These are phyloP conservation scores for Oegoconia quadripuncta DNA, from an alignment of 2,888 invertebrate species.

Conservation along the genomic window DNA sequence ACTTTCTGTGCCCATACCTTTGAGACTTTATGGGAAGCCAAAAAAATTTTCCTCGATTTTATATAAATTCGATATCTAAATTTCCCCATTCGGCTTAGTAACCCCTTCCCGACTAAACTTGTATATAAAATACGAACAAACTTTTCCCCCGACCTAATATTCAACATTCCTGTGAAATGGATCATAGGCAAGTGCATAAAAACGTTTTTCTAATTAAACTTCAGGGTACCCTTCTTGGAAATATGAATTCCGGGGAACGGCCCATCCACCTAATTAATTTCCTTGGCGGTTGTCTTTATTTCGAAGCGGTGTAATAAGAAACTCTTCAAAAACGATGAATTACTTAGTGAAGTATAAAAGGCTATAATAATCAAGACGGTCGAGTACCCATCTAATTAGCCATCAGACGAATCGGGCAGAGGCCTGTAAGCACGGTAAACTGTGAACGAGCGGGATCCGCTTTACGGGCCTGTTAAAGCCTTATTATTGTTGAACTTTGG, in stretches of 20 bases:
- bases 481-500: slow-evolving; percentile 52
- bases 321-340: slow-evolving; percentile 25
- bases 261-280: slow-evolving; percentile 18
- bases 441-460: slow-evolving; percentile 34
- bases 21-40: too few species aligned
- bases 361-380: slow-evolving; percentile 37
- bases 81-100: too few species aligned
- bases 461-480: slow-evolving; percentile 53
- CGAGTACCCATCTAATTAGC: slow-evolving; percentile 41
- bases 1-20: too few species aligned
- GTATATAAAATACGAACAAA: too few species aligned
- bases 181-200: too few species aligned
- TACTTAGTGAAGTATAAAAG: slow-evolving; percentile 29
- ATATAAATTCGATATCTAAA: too few species aligned
- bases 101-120: too few species aligned
- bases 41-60: too few species aligned
- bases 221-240: too few species aligned
- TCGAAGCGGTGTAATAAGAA: slow-evolving; percentile 14
- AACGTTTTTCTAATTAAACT: too few species aligned
- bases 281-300: slow-evolving; percentile 6
- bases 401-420: slow-evolving; percentile 37
- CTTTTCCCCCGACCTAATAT: too few species aligned
- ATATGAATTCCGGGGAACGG: slow-evolving; percentile 2
- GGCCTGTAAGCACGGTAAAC: slow-evolving; percentile 28
- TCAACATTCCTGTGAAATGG: too few species aligned